Evolutionary conservation across 1,140 invertebrate species (phyloP), one percentile per base, ranked within the genome.

Genomic region (Cotesia glomerata): DNA sequence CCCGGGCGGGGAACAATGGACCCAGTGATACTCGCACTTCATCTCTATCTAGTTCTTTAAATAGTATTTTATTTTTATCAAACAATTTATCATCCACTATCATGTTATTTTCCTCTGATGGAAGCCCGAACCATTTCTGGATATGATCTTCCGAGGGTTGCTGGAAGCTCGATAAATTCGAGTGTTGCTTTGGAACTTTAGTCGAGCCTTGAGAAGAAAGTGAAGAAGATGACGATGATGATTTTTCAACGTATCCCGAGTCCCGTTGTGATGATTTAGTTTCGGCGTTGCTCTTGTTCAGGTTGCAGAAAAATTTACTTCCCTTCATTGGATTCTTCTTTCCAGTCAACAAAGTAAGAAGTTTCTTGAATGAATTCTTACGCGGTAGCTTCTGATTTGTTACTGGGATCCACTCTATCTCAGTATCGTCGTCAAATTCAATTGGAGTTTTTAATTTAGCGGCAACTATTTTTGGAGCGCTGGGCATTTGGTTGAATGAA

Each of bases 391-490:
- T 83, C 54, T 78, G 76, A 2, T 70, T 69, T 0, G 67, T 71
- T 5, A 78, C 39, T 0, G 81, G 80, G 5, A 82, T 77, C 81
- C 82, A 83, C 5, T 82, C 71, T 34, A 81, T 59, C 1, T 69
- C 45, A 0, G 75, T 79, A 8, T 82, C 72, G 8, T 81, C 76
- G 11, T 83, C 78, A 0, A 83, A 69, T 26, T 80, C 72, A 52
- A 83, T 76, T 0, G 80, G 81, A n/a, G 74, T 78, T 26, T 83
- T 83, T 13, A 82, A 56, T 32, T 75, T 78, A 5, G 80, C 80
- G 0, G 77, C 81, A 2, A 81, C 61, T 18, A 80, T 74, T 35
- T 74, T 78, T 13, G 81, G 76, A 0, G 73, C 14, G 9, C 49
- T 70, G 54, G 66, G 52, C 35, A 64, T 51, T 69, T 45, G 52